Percentiles rank a stretch among this genome's conserved stretches.
phyloP scores from a whole-genome alignment of 2,113 vertebrate genomes.

The Callithrix jacchus region DNA sequence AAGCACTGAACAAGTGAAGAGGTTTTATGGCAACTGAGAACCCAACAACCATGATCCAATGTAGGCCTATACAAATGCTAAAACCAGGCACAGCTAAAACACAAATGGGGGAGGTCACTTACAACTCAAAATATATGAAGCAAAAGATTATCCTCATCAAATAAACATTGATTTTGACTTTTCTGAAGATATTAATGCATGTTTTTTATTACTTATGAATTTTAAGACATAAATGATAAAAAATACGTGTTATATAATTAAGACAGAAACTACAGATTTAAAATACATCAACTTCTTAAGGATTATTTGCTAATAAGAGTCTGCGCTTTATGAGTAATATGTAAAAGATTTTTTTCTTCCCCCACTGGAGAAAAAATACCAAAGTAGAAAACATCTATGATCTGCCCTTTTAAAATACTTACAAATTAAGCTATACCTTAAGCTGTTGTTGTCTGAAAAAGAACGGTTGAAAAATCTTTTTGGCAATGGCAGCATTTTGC shows the following conservation, averaged over 20 bases:
- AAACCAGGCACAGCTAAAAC: not conserved
- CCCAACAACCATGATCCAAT: not conserved
- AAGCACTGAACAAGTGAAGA: not conserved
- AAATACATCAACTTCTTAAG: not conserved
- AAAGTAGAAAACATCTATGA: not conserved
- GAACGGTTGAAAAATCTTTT: not conserved
- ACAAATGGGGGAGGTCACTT: too few species aligned
- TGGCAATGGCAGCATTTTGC: not conserved
- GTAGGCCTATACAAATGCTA: not conserved
- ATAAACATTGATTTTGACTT: not conserved
- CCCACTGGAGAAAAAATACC: not conserved
- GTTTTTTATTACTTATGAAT: not conserved
- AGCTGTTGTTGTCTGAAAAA: not conserved
- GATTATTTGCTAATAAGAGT: not conserved
- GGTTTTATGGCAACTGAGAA: not conserved
- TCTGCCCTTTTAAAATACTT: not conserved
- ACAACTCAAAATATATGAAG: too few species aligned
- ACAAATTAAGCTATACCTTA: not conserved
- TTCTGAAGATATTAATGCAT: not conserved
- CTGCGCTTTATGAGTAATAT: not conserved
- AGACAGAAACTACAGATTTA: not conserved
- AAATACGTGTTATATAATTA: not conserved
- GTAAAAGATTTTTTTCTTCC: not conserved
- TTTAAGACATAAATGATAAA: not conserved
- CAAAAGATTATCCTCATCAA: not conserved